Evolutionary conservation across 1,140 invertebrate genomes (phyloP), one percentile per base, ranked within the genome.

Genomic region (Magallana ariakensis): DNA sequence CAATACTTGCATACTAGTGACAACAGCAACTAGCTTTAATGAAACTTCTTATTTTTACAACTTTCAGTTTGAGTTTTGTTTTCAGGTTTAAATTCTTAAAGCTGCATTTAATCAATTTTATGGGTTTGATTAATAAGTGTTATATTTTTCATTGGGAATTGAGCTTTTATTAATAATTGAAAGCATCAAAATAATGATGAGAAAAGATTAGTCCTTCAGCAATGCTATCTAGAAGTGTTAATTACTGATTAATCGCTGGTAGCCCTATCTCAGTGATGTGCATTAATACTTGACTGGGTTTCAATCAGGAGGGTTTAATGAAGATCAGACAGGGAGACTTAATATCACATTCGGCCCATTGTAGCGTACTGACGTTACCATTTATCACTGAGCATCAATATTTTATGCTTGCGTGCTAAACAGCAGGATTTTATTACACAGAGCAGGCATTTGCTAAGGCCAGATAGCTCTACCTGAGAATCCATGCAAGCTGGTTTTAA

Each of bases 381-480:
- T 82, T 82, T 82, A 82, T 82, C 80, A 55, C 46, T 22, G 7
- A 82, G 16, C 80, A 82, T 82, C 80, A 82, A 82, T 82, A 82
- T 56, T 82, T 82, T 82, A 82, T 82, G 80, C 80, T 82, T 82
- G 80, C 80, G 80, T 82, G 80, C 80, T 55, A 56, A 55, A 56
- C 80, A 55, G 80, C 54, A 22, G 80, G 80, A 53, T 82, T 82
- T 56, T 55, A 82, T 82, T 55, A 55, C 80, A 82, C 80, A n/a
- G 46, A 56, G 80, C 80, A 55, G 80, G 80, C 80, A 55, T 82
- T 54, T 82, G 54, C 80, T 55, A 82, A 26, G n/a, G 54, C 80
- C 80, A 82, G 80, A 82, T 82, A 56, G 16, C n/a, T 82, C 54
- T 82, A 82, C 80, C 80, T 82, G 80, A 55, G 80, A 82, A 82